Percentiles rank a stretch among this genome's conserved stretches.
Conservation (phyloP, 2,113 vertebrate species). For the Sylvilagus bachmani region DNA sequence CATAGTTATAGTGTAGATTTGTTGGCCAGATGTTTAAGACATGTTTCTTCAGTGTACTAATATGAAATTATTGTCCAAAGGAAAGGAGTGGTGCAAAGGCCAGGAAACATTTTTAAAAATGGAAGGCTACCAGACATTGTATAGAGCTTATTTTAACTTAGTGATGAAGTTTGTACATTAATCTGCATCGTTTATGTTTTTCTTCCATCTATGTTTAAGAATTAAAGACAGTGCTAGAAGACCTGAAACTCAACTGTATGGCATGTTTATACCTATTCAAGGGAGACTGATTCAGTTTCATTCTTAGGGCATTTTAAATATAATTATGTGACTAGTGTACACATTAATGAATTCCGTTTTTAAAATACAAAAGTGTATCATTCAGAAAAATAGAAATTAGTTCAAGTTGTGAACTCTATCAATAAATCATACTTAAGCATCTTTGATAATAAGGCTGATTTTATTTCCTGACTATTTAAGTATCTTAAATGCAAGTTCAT, state of each 20-base stretch:
- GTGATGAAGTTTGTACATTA: constrained; percentile 25
- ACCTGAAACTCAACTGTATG: neutral
- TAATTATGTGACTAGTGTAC: neutral
- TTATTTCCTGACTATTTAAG: constrained; percentile 5
- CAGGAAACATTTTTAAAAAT: constrained; percentile 6
- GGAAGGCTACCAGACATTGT: neutral
- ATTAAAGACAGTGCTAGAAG: neutral
- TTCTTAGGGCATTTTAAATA: constrained; percentile 1
- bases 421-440: neutral
- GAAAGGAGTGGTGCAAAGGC: neutral
- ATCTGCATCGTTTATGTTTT: neutral
- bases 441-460: constrained; percentile 42
- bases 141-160: neutral
- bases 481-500: constrained; percentile 42
- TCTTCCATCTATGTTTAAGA: neutral
- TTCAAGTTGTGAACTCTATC: neutral
- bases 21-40: neutral
- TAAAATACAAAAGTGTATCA: neutral
- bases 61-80: neutral
- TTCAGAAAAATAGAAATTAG: neutral
- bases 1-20: neutral
- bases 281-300: constrained; percentile 5
- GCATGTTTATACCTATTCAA: neutral
- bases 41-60: neutral
- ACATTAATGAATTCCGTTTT: constrained; percentile 16